phyloP scores from a whole-genome alignment of 2,797 vertebrate species.

The Notolabrus celidotus region DNA sequence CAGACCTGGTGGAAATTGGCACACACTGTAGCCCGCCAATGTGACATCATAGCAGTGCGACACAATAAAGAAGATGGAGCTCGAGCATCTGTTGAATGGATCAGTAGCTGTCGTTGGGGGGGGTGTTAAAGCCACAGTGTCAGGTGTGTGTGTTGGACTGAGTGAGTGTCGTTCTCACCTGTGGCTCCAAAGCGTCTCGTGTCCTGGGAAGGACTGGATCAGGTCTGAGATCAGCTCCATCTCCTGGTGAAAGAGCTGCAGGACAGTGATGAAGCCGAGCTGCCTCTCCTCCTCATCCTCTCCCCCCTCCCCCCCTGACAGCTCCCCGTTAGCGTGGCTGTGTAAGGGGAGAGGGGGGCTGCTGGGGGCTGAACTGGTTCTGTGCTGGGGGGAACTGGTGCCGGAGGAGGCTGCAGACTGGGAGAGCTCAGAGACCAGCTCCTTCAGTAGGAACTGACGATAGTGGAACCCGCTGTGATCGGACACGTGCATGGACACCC shows the following conservation, averaged over 20 bases:
- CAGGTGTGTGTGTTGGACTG: too few relatives aligned
- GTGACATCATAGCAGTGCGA: too few relatives aligned
- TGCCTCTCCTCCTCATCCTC: constrained; percentile 63
- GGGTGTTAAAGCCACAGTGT: too few relatives aligned
- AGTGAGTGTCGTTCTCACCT: constrained; percentile 92
- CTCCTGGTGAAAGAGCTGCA: constrained; percentile 88
- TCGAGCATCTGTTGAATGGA: too few relatives aligned
- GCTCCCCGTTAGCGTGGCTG: constrained; percentile 80
- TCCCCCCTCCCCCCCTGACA: constrained; percentile 20
- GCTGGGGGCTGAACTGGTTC: constrained; percentile 45
- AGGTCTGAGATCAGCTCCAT: constrained; percentile 93
- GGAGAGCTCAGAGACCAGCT: constrained; percentile 83
- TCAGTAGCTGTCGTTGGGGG: too few relatives aligned
- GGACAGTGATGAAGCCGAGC: constrained; percentile 65
- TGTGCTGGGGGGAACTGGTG: constrained; percentile 51
- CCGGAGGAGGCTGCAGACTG: constrained; percentile 65
- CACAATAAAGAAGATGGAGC: too few relatives aligned
- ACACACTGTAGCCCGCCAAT: too few relatives aligned
- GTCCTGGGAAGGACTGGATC: constrained; percentile 94
- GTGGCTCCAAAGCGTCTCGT: constrained; percentile 98
- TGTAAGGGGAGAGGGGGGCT: constrained; percentile 3
- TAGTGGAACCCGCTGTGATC: constrained; percentile 99
- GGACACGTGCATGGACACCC: constrained; percentile 97
- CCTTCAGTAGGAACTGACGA: constrained; percentile 94
- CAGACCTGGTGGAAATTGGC: too few relatives aligned